Evolutionary conservation across 2,797 vertebrate species (phyloP), one percentile per base, ranked within the genome.

Genomic region (Alfaro cultratus): DNA sequence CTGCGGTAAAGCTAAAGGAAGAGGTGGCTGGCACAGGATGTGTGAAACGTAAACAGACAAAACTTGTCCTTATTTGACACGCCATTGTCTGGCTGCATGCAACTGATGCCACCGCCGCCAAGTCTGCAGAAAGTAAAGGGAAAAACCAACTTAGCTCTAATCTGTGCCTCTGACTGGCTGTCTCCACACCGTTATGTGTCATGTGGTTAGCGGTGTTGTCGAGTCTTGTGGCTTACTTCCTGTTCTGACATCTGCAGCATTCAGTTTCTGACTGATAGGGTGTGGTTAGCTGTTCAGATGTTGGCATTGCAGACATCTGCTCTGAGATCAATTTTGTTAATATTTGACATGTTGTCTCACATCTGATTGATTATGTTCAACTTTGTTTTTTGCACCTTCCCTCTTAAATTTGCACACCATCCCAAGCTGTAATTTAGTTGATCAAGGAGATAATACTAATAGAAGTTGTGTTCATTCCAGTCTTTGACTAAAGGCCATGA

Each of bases 161-260:
- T 94, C 93, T 86, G 82, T 91, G 91, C 74, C 16, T 82, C 74
- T 91, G 86, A 93, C 87, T 94, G 1, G 47, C 29, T 79, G 26
- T 64, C 80, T 13, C 43, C 60, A 29, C 45, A 41, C 6, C 5
- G 5, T 46, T 16, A 7, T 57, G 41, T 78, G 51, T 53, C 34
- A 57, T 86, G 93, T 43, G 91, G 92, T 88, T 91, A 47, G 64
- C 34, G 13, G 47, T 23, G 47, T 26, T 21, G 62, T 80, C 10
- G 45, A 2, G 1, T 74, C 70, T 60, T 73, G 13, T 23, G 6
- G 10, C 79, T 46, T 4, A 74, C 85, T 91, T 88, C 83, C 87
- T 86, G n/a, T 84, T 67, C 5, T 49, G 23, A 46, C 46, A 31
- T 74, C 43, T 80, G 75, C 73, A 71, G 16, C 13, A 43, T 62